These are phyloP conservation scores for Pygathrix nemaeus DNA, from an alignment of 2,113 vertebrate genomes.

Conservation along the genomic window DNA sequence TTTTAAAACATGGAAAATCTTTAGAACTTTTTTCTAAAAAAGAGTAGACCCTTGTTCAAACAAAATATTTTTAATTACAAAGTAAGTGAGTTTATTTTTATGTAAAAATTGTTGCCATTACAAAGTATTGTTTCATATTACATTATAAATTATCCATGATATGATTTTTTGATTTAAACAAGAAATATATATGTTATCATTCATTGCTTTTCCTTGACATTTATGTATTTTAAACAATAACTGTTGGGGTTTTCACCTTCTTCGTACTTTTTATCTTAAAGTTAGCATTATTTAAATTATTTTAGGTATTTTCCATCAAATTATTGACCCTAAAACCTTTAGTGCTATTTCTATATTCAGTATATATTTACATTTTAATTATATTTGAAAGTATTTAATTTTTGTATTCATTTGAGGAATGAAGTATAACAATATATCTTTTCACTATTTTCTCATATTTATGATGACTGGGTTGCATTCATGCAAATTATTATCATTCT, in stretches of 20 bases:
- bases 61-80: background rate
- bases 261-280: background rate
- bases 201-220: background rate
- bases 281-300: background rate
- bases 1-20: background rate
- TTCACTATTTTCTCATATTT: background rate
- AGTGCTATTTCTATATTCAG: background rate
- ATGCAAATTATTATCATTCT: background rate
- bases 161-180: conserved; percentile 34
- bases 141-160: background rate
- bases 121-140: background rate
- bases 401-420: background rate
- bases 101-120: background rate
- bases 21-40: background rate
- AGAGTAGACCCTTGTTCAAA: background rate
- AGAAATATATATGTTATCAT: background rate
- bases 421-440: background rate
- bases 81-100: conserved; percentile 2
- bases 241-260: background rate
- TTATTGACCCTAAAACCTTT: background rate
- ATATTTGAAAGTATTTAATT: background rate
- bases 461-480: background rate
- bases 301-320: background rate
- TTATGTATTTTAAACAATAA: background rate
- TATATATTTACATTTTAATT: conserved; percentile 8